Percentiles rank a stretch among this genome's conserved stretches.
These are phyloP conservation scores for Parazoanthus atlanticus DNA, from an alignment of 92 coral and sea anemone genomes.

Conservation along the genomic window DNA sequence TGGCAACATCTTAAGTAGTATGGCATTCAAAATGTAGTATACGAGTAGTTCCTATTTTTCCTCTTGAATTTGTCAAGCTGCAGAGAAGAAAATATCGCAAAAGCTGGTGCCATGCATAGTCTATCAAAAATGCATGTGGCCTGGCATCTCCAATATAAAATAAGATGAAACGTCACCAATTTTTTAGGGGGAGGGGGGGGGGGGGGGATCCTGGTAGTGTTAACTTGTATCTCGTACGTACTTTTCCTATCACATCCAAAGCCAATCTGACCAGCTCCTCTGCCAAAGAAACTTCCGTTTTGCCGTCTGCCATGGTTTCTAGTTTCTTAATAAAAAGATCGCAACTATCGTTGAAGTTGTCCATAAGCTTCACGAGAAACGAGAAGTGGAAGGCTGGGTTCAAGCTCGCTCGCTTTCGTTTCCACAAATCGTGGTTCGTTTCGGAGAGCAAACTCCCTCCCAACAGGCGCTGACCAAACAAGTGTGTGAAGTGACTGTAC, in stretches of 20 bases:
- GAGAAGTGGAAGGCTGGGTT: conserved; percentile 75
- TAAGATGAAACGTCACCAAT: too few species aligned
- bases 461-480: conserved; percentile 85
- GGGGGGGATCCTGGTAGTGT: too few species aligned
- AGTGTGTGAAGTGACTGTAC: conserved; percentile 73
- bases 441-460: conserved; percentile 85
- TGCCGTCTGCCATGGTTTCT: conserved; percentile 72
- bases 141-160: too few species aligned
- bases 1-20: too few species aligned
- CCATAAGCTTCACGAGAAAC: conserved; percentile 52
- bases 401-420: conserved; percentile 59
- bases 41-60: too few species aligned
- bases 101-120: too few species aligned
- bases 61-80: too few species aligned
- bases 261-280: conserved; percentile 81
- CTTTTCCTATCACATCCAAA: conserved; percentile 82
- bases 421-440: conserved; percentile 67
- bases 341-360: conserved; percentile 70
- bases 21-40: too few species aligned
- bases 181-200: not conserved
- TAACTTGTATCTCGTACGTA: conserved; percentile 3
- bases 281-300: conserved; percentile 82
- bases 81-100: too few species aligned
- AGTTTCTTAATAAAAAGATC: conserved; percentile 77
- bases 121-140: too few species aligned